phyloP scores from a whole-genome alignment of 64 coral and sea anemone genomes.

The Acropora tenuis region DNA sequence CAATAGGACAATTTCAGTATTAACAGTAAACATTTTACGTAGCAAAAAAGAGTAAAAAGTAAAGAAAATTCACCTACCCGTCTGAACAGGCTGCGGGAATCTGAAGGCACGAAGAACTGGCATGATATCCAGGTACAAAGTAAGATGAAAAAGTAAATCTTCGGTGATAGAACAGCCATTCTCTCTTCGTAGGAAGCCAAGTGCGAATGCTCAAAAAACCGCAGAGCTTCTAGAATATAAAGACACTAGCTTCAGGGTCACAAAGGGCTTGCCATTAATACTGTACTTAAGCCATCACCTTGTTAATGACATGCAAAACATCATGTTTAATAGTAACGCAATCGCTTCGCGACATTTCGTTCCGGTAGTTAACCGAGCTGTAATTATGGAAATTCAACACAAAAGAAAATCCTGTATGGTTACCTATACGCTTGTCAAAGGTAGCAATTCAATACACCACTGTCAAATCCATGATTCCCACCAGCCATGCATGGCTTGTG shows the following conservation, averaged over 20 bases:
- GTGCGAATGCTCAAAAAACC: not conserved
- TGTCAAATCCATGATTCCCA: too few relatives aligned
- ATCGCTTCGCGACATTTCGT: not conserved
- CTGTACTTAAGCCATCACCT: not conserved
- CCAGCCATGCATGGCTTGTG: too few relatives aligned
- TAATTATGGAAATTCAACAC: not conserved
- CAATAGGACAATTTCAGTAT: too few relatives aligned
- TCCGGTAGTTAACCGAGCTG: not conserved
- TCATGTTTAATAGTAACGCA: not conserved
- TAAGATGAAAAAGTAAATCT: slow-evolving; percentile 33
- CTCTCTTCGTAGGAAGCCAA: not conserved
- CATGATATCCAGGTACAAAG: slow-evolving; percentile 35
- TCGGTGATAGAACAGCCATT: slow-evolving; percentile 20
- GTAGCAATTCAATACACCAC: too few relatives aligned
- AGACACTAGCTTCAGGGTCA: not conserved
- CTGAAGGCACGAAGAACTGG: slow-evolving; percentile 41
- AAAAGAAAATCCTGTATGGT: too few relatives aligned
- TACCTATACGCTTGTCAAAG: too few relatives aligned
- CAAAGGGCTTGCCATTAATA: not conserved
- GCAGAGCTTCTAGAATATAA: slow-evolving; percentile 19
- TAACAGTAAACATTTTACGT: too few relatives aligned
- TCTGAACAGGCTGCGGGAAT: slow-evolving; percentile 43
- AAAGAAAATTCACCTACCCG: slow-evolving; percentile 19
- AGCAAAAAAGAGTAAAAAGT: not conserved
- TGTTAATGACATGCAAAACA: not conserved